These are phyloP conservation scores for Tetramorium alpestre DNA, from an alignment of 1,140 invertebrate species.

Conservation along the genomic window DNA sequence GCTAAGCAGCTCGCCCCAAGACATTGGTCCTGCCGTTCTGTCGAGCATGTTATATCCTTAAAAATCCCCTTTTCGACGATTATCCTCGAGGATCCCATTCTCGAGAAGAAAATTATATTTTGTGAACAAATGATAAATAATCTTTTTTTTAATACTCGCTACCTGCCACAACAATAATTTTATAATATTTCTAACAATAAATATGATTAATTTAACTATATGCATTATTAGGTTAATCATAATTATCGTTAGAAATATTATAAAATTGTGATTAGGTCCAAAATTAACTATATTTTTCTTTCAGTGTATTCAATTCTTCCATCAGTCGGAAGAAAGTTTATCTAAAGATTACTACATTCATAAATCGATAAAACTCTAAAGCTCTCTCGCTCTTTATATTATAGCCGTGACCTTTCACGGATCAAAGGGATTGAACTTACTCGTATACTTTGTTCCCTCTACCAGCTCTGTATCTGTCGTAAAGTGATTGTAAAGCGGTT, in stretches of 20 bases:
- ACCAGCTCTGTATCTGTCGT: constrained; percentile 70
- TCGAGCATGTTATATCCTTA: not conserved
- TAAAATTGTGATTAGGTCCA: too few species aligned
- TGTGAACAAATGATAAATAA: not conserved
- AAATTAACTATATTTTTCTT: too few species aligned
- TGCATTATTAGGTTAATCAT: too few species aligned
- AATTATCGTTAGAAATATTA: too few species aligned
- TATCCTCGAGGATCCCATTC: not conserved
- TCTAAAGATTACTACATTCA: too few species aligned
- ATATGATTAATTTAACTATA: too few species aligned
- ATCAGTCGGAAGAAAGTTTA: too few species aligned
- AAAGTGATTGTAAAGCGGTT: constrained; percentile 67
- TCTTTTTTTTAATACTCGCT: not conserved
- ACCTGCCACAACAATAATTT: too few species aligned
- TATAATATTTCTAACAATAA: too few species aligned
- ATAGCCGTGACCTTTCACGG: not conserved
- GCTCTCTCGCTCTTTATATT: not conserved
- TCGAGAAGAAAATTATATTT: not conserved
- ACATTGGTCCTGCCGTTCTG: constrained; percentile 67
- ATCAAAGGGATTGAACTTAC: constrained; percentile 45
- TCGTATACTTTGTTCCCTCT: constrained; percentile 68
- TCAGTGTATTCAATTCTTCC: too few species aligned
- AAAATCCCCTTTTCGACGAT: not conserved
- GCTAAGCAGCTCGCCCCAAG: constrained; percentile 63
- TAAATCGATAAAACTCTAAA: not conserved